Conservation (phyloP, 2,113 vertebrate species). For the Uria lomvia region DNA sequence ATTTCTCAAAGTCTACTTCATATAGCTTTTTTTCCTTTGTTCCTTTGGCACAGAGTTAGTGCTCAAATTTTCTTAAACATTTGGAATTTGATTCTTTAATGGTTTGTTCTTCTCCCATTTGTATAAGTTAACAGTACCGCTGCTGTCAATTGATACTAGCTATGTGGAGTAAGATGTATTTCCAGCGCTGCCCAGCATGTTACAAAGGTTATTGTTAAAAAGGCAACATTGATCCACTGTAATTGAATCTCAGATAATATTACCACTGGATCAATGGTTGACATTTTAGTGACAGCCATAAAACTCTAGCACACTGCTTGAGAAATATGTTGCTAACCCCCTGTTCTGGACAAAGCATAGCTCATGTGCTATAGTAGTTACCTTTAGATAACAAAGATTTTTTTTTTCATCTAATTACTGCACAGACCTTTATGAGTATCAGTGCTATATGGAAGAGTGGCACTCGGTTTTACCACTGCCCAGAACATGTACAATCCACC, state of each 20-base stretch:
- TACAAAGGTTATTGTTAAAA: slow-evolving; percentile 18
- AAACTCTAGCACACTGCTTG: neutral
- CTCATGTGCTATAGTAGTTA: neutral
- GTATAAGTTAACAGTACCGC: neutral
- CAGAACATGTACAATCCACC: neutral
- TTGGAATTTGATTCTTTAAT: neutral
- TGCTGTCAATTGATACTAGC: neutral
- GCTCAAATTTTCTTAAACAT: neutral
- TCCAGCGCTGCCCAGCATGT: neutral
- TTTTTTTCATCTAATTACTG: neutral
- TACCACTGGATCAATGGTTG: neutral
- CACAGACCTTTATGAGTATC: neutral
- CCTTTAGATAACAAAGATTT: neutral
- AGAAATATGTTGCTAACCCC: neutral
- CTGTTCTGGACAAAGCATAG: neutral
- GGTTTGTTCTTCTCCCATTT: neutral
- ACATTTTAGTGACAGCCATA: neutral
- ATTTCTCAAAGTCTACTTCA: neutral
- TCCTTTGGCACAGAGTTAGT: neutral
- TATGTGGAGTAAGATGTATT: neutral
- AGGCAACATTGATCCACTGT: neutral
- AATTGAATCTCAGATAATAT: slow-evolving; percentile 24
- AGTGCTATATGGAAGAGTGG: neutral
- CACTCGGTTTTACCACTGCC: neutral
- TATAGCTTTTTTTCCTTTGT: neutral